These are phyloP conservation scores for Corythoichthys intestinalis DNA, from an alignment of 2,113 vertebrate species.

Conservation along the genomic window DNA sequence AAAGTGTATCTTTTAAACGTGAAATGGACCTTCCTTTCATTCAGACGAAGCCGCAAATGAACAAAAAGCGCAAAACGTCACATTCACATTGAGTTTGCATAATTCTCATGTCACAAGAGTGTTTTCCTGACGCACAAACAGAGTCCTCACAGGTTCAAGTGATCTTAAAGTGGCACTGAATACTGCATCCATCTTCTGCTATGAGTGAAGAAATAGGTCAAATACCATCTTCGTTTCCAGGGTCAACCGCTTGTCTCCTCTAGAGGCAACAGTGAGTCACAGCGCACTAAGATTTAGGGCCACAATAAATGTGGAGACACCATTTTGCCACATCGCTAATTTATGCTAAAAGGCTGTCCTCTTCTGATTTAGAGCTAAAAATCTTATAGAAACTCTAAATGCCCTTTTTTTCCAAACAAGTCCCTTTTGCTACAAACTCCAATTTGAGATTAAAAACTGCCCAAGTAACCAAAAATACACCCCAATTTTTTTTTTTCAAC, in stretches of 20 bases:
- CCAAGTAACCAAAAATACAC: too few species aligned
- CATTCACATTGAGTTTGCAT: slow-evolving; percentile 67
- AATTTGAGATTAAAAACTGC: not conserved
- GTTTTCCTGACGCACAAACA: slow-evolving; percentile 41
- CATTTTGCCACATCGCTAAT: not conserved
- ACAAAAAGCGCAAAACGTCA: slow-evolving; percentile 29
- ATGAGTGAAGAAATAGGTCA: not conserved
- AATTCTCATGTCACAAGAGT: slow-evolving; percentile 62
- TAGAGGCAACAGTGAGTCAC: not conserved
- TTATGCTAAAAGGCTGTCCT: too few species aligned
- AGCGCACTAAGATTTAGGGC: not conserved
- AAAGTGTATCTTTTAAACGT: not conserved
- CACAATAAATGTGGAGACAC: not conserved
- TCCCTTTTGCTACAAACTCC: not conserved
- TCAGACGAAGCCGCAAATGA: slow-evolving; percentile 6
- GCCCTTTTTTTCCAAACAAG: not conserved
- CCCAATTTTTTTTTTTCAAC: not conserved
- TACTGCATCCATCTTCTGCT: not conserved
- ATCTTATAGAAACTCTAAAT: not conserved
- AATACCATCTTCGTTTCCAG: not conserved
- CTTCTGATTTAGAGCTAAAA: not conserved
- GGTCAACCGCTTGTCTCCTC: not conserved
- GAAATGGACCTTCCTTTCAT: not conserved
- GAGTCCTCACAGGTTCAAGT: not conserved
- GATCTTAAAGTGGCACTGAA: not conserved